phyloP scores from a whole-genome alignment of 2,113 vertebrate genomes.

The Diphyllodes magnificus region DNA sequence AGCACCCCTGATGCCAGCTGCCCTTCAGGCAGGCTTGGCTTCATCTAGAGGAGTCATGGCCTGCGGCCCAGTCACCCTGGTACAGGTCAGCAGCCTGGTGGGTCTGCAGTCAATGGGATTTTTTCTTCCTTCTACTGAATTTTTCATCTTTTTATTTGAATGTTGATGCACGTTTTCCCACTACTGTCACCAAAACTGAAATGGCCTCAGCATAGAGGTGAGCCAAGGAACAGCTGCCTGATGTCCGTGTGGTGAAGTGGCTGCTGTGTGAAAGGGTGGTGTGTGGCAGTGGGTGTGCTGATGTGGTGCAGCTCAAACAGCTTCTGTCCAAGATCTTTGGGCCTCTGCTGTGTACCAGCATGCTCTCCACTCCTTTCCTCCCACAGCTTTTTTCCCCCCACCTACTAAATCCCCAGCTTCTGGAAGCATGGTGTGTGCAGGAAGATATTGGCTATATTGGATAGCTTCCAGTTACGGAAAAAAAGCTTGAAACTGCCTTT shows the following conservation, averaged over 20 bases:
- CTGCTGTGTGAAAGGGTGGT: neutral
- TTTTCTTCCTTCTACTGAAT: neutral
- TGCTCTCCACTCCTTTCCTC: neutral
- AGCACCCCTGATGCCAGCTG: neutral
- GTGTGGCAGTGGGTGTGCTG: neutral
- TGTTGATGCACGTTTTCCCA: neutral
- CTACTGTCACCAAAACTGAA: neutral
- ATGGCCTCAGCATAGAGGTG: rapidly evolving
- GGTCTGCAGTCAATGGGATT: neutral
- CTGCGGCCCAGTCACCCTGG: neutral
- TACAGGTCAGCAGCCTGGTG: neutral
- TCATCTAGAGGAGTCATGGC: neutral
- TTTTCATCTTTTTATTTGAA: neutral
- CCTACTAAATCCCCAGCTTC: neutral
- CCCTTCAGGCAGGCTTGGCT: neutral
- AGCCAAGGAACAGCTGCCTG: neutral
- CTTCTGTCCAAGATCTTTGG: neutral
- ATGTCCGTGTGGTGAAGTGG: neutral
- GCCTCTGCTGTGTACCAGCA: neutral
- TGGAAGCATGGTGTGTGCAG: neutral
- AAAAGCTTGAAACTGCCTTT: neutral
- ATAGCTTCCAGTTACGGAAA: neutral
- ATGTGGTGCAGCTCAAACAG: neutral
- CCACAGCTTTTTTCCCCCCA: neutral
- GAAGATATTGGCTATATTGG: neutral